These are phyloP conservation scores for Montipora sp. DNA, from an alignment of 64 coral and sea anemone species.

Conservation along the genomic window DNA sequence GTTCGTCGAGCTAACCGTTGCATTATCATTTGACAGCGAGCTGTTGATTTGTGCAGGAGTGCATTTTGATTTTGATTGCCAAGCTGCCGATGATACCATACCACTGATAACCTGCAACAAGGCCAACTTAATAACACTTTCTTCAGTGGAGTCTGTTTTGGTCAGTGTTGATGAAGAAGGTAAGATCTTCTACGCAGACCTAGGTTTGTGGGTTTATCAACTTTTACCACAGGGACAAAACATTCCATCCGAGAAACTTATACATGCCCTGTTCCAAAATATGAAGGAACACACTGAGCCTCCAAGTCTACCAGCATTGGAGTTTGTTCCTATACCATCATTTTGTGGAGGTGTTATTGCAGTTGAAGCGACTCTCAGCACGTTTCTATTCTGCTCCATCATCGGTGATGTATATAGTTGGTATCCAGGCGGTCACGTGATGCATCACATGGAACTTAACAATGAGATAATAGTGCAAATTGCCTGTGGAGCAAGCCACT, in stretches of 20 bases:
- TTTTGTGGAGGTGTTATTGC: conserved; percentile 16
- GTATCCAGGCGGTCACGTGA: conserved; percentile 24
- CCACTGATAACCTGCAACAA: conserved; percentile 49
- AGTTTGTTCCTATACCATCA: conserved; percentile 39
- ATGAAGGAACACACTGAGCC: conserved; percentile 6
- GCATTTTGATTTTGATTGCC: background rate
- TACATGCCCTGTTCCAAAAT: conserved; percentile 1
- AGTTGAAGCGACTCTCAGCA: conserved; percentile 59
- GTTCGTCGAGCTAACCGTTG: conserved; percentile 66
- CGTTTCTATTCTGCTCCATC: conserved; percentile 65
- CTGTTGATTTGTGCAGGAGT: conserved; percentile 69
- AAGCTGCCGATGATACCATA: conserved; percentile 28
- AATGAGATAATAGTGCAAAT: conserved; percentile 70
- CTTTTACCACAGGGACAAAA: background rate
- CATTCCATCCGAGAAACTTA: background rate
- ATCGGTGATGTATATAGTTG: conserved; percentile 77
- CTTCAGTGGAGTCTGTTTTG: conserved; percentile 23
- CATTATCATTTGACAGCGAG: conserved; percentile 49
- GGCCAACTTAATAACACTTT: conserved; percentile 21
- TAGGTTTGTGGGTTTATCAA: conserved; percentile 10
- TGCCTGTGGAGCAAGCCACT: conserved; percentile 69
- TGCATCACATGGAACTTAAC: conserved; percentile 45
- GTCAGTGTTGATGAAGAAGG: conserved; percentile 27
- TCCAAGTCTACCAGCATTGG: conserved; percentile 21
- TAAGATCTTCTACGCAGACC: conserved; percentile 25